Percentiles rank a stretch among this genome's conserved stretches.
These are phyloP conservation scores for Chymomyza caudatula DNA, from an alignment of 2,888 invertebrate species.

Conservation along the genomic window DNA sequence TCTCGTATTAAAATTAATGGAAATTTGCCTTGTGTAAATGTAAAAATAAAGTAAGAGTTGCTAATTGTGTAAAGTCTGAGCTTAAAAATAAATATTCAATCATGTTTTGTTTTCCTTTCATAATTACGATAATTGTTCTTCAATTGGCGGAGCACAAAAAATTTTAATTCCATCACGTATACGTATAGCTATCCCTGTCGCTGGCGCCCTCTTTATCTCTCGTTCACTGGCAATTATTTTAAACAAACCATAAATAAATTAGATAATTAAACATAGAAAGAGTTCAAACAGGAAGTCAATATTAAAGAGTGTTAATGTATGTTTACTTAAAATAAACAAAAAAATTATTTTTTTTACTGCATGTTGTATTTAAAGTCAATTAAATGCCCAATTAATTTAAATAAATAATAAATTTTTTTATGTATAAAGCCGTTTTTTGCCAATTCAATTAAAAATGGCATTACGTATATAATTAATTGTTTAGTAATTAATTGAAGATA, in stretches of 20 bases:
- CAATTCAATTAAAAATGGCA: too few species aligned
- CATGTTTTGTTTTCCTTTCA: slow-evolving; percentile 18
- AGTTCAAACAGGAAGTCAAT: slow-evolving; percentile 14
- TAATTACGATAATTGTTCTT: slow-evolving; percentile 70
- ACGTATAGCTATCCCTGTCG: too few species aligned
- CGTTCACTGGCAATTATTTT: neutral
- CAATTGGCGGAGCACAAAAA: slow-evolving; percentile 62
- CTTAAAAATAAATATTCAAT: neutral
- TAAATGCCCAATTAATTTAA: too few species aligned
- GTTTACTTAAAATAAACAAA: neutral
- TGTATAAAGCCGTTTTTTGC: too few species aligned
- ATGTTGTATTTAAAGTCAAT: too few species aligned
- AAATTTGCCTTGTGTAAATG: slow-evolving; percentile 53
- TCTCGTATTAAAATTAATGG: slow-evolving; percentile 51
- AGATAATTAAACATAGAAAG: slow-evolving; percentile 30
- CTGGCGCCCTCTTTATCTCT: too few species aligned
- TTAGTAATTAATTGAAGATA: too few species aligned
- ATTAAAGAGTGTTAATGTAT: neutral
- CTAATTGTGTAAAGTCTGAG: neutral
- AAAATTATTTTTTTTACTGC: too few species aligned
- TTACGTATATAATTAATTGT: too few species aligned
- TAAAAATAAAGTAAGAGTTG: neutral
- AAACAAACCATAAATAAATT: slow-evolving; percentile 11
- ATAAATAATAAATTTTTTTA: too few species aligned
- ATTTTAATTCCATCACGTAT: slow-evolving; percentile 13